These are phyloP conservation scores for Andrena marginata DNA, from an alignment of 2,888 invertebrate genomes.

Conservation along the genomic window DNA sequence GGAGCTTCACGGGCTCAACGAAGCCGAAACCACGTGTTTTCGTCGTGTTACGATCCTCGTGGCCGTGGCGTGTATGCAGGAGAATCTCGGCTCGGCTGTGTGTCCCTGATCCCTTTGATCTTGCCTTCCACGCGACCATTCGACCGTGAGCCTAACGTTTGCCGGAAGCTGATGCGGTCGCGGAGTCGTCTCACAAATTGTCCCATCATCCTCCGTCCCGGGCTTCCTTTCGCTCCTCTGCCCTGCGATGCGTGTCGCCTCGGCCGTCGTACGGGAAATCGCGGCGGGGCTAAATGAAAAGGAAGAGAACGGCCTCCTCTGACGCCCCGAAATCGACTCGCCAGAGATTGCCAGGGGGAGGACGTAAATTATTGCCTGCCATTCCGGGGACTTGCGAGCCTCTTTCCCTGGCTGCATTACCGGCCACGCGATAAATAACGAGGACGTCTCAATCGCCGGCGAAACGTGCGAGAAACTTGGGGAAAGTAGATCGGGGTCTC, in stretches of 20 bases:
- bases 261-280: constrained; percentile 13
- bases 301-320: constrained; percentile 49
- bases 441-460: constrained; percentile 25
- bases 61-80: neutral
- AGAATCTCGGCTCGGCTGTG: constrained; percentile 13
- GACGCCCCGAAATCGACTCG: constrained; percentile 24
- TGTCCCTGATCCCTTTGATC: constrained; percentile 63
- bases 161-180: constrained; percentile 57
- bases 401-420: constrained; percentile 20
- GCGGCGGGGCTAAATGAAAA: constrained; percentile 46
- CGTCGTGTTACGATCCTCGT: constrained; percentile 35
- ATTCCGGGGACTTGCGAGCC: constrained; percentile 13
- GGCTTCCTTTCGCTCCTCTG: constrained; percentile 42
- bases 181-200: constrained; percentile 57
- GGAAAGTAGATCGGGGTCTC: neutral
- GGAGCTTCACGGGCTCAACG: constrained; percentile 43
- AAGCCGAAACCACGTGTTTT: constrained; percentile 66
- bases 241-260: constrained; percentile 32
- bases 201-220: constrained; percentile 55
- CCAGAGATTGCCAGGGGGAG: constrained; percentile 15
- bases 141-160: constrained; percentile 65
- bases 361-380: constrained; percentile 39
- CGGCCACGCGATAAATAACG: constrained; percentile 28
- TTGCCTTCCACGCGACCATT: constrained; percentile 51
- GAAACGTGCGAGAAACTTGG: neutral